These are phyloP conservation scores for Sebastes trivittatus DNA, from an alignment of 2,797 vertebrate genomes.

Conservation along the genomic window DNA sequence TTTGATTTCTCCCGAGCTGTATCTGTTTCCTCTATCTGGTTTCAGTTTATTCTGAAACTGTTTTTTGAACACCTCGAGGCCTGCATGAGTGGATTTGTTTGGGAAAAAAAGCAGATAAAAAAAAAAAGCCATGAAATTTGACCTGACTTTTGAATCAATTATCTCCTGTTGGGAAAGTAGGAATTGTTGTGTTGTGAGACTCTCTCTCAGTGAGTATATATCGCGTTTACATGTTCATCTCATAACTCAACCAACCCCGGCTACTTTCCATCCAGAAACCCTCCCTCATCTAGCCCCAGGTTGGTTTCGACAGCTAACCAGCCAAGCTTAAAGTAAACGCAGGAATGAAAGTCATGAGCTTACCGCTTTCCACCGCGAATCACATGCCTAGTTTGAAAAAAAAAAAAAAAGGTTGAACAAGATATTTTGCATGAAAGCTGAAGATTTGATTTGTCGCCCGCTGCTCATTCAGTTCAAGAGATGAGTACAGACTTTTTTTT, in stretches of 20 bases:
- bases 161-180: constrained; percentile 94
- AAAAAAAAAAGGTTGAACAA: constrained; percentile 27
- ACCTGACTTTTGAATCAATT: constrained; percentile 85
- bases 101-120: neutral
- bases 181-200: constrained; percentile 92
- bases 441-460: constrained; percentile 66
- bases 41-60: constrained; percentile 49
- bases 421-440: constrained; percentile 66
- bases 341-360: constrained; percentile 69
- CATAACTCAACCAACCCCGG: constrained; percentile 80
- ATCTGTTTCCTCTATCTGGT: constrained; percentile 44
- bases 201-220: constrained; percentile 97
- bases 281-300: constrained; percentile 72
- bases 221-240: constrained; percentile 91
- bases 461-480: constrained; percentile 70
- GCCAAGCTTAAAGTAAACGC: constrained; percentile 62
- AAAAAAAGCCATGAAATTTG: constrained; percentile 50
- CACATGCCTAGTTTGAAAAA: constrained; percentile 39
- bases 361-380: constrained; percentile 41
- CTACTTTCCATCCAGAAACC: constrained; percentile 70
- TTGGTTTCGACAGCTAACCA: constrained; percentile 74
- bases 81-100: constrained; percentile 83
- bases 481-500: constrained; percentile 17
- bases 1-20: constrained; percentile 44
- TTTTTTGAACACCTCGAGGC: constrained; percentile 32